Percentiles rank a stretch among this genome's conserved stretches.
phyloP scores from a whole-genome alignment of 2,797 vertebrate genomes.

The Artibeus lituratus region DNA sequence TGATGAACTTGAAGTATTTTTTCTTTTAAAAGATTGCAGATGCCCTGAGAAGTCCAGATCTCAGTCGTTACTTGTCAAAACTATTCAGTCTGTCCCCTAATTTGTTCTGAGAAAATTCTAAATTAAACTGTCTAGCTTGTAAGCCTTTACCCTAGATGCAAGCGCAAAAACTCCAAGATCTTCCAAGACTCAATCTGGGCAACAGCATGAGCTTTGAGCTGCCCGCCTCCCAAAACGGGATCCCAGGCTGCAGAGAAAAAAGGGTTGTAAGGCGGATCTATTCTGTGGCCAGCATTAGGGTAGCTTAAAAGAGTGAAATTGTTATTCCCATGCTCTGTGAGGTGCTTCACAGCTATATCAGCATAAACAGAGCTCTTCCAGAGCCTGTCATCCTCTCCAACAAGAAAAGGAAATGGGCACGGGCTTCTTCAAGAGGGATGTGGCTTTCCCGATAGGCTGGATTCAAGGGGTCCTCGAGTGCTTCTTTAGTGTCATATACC shows the following conservation, averaged over 20 bases:
- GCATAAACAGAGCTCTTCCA: conserved; percentile 83
- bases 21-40: background rate
- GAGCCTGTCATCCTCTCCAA: conserved; percentile 79
- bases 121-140: background rate
- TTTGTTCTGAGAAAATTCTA: conserved; percentile 56
- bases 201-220: conserved; percentile 83
- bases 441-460: conserved; percentile 72
- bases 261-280: conserved; percentile 86
- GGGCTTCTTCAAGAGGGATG: conserved; percentile 81
- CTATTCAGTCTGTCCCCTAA: conserved; percentile 38
- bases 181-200: conserved; percentile 90
- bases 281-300: conserved; percentile 87
- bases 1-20: background rate
- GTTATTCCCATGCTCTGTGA: conserved; percentile 75
- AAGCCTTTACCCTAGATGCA: conserved; percentile 74
- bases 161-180: conserved; percentile 85
- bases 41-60: background rate
- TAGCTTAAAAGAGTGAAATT: conserved; percentile 83
- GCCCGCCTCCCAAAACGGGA: conserved; percentile 83
- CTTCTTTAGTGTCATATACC: conserved; percentile 80
- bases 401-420: conserved; percentile 80
- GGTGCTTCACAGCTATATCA: conserved; percentile 70
- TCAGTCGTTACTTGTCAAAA: conserved; percentile 18
- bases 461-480: conserved; percentile 76
- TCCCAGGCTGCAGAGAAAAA: conserved; percentile 77